Percentiles rank a stretch among this genome's conserved stretches.
Evolutionary conservation across 2,113 vertebrate species (phyloP).

Genomic region (Zosterops pallidus): DNA sequence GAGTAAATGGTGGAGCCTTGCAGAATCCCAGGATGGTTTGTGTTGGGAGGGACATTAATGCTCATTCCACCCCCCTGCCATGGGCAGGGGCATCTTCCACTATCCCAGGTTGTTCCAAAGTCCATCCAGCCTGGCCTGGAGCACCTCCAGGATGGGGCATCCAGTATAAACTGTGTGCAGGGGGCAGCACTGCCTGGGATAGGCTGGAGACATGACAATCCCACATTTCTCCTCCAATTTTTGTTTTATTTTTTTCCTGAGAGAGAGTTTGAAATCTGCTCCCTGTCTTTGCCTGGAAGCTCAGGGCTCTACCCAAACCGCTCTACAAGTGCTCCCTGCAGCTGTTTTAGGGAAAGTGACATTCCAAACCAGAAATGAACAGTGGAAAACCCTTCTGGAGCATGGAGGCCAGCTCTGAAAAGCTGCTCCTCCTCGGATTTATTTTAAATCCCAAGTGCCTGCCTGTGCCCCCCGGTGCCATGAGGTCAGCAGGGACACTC

Average conservation of each 20-base stretch:
- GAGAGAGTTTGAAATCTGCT: background rate
- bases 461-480: fast-evolving
- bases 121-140: background rate
- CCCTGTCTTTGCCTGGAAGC: background rate
- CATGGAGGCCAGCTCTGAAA: background rate
- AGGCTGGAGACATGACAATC: background rate
- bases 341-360: background rate
- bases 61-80: fast-evolving
- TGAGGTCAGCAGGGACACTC: background rate
- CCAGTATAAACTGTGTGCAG: background rate
- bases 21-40: background rate
- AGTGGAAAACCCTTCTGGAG: background rate
- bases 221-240: background rate
- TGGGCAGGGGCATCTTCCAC: background rate
- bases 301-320: background rate
- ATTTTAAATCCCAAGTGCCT: fast-evolving
- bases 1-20: background rate
- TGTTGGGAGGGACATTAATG: background rate
- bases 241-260: too few relatives aligned
- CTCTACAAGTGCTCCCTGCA: fast-evolving
- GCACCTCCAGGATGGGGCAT: background rate
- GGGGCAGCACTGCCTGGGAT: background rate
- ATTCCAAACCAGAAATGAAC: fast-evolving
- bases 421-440: fast-evolving
- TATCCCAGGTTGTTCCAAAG: background rate